Conservation (phyloP, 2,113 vertebrate species). For the Boulengerochromis microlepis region DNA sequence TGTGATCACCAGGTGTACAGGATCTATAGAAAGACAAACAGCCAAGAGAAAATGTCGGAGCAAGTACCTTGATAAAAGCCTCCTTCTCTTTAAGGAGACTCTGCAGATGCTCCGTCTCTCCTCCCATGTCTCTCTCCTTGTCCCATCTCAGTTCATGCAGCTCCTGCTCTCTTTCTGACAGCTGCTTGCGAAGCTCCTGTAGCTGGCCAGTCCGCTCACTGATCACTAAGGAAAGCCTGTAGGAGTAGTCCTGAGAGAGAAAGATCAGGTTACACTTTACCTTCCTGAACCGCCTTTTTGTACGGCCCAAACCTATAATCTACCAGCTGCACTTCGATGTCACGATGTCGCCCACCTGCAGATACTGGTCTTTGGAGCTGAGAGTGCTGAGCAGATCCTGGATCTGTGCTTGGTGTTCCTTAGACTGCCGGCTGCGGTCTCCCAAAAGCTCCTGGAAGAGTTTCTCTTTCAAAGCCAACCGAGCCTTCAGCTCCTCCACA, state of each 20-base stretch:
- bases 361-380: slow-evolving; percentile 79
- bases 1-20: not conserved
- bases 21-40: not conserved
- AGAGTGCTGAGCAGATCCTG: slow-evolving; percentile 79
- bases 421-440: slow-evolving; percentile 70
- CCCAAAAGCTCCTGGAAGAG: slow-evolving; percentile 86
- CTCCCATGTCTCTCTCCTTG: slow-evolving; percentile 35
- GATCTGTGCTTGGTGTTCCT: slow-evolving; percentile 81
- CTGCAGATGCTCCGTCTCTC: slow-evolving; percentile 52
- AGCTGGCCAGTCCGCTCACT: slow-evolving; percentile 79
- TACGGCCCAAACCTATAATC: not conserved
- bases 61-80: slow-evolving; percentile 72
- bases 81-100: slow-evolving; percentile 73
- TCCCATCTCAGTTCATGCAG: slow-evolving; percentile 52
- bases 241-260: slow-evolving; percentile 69
- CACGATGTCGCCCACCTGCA: slow-evolving; percentile 60
- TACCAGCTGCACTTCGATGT: fast-evolving
- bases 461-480: slow-evolving; percentile 82
- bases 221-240: slow-evolving; percentile 78
- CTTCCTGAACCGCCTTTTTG: not conserved
- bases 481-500: slow-evolving; percentile 80
- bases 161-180: slow-evolving; percentile 65
- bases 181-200: slow-evolving; percentile 78
- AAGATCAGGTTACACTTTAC: not conserved
- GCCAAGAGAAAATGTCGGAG: not conserved